Base-by-base conservation (phyloP, 2,888 invertebrate species). In the Polydrusus cervinus region DNA sequence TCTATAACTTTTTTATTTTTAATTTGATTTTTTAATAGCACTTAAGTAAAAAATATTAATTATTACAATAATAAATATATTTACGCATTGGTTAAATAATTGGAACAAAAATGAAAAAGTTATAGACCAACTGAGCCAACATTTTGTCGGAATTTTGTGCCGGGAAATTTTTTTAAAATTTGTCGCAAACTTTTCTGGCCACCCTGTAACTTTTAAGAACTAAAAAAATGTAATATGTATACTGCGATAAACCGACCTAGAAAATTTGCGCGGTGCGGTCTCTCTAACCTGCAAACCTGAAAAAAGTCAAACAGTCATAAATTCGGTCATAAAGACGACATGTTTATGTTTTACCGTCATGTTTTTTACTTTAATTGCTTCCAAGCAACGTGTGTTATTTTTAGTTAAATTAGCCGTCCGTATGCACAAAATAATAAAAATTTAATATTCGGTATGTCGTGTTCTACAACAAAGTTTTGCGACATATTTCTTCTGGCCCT, bases 351-450 rank as follows among this genome's bases (percentile, higher is more conserved):
- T 60, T 60, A 61, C 60, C 60, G 57, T 60, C 69, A 71, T 61
- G 70, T 71, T 62, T 70, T 69, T 71, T 62, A 16, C 49, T 62
- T 40, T 71, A 71, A 71, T 71, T 71, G 62, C 62, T 62, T 71
- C 49, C 38, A 51, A 68, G 57, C 9, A 68, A 68, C 57, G 55
- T 34, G 20, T 25, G 38, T 20, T 68, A 57, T 68, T 71, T 71
- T 71, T 71, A 71, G 71, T 71, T 51, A 62, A 20, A 47, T 62
- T 34, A 16, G 49, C 18, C 14, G 18, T 45, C 60, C 60, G 47
- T 60, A 60, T 49, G 69, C 60, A 69, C 30, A 45, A 61, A 45
- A 49, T 60, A 69, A 69, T 69, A 69, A 60, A 69, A 60, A n/a
- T 69, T 53, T 69, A 57, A 34, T 30, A 65, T 65, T 47, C 65